These are phyloP conservation scores for Andricus curvator DNA, from an alignment of 2,888 invertebrate species.

Conservation along the genomic window DNA sequence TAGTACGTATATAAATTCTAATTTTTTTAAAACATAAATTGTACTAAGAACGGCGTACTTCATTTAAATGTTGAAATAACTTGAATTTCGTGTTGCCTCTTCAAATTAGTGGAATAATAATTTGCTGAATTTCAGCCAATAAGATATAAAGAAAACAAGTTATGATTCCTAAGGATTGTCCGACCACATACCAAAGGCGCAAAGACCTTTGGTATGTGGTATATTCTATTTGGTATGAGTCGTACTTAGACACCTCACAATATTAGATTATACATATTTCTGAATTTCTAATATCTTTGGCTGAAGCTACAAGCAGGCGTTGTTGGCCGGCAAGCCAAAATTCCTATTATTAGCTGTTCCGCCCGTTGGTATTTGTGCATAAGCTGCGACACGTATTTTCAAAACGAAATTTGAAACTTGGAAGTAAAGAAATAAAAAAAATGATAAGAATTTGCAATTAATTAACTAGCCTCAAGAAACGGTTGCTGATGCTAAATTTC, in stretches of 20 bases:
- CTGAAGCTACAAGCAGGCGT: constrained; percentile 52
- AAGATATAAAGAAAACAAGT: constrained; percentile 9
- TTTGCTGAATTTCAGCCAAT: neutral
- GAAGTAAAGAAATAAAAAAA: neutral
- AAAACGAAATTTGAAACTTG: constrained; percentile 67
- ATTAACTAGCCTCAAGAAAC: neutral
- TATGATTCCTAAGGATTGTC: constrained; percentile 30
- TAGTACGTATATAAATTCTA: too few species aligned
- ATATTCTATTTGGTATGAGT: neutral
- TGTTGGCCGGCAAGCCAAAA: constrained; percentile 71
- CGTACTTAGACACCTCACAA: constrained; percentile 41
- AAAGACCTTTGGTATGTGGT: neutral
- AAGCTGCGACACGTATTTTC: constrained; percentile 61
- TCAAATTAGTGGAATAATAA: neutral
- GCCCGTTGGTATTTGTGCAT: constrained; percentile 66
- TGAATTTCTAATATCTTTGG: constrained; percentile 55
- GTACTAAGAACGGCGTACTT: neutral
- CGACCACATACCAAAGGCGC: constrained; percentile 3
- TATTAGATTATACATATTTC: constrained; percentile 54
- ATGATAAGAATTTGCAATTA: neutral
- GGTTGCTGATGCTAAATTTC: constrained; percentile 6
- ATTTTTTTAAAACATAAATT: too few species aligned
- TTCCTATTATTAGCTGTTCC: constrained; percentile 75
- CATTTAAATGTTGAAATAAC: neutral
- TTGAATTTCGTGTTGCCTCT: neutral